Percentiles rank a stretch among this genome's conserved stretches.
Evolutionary conservation across 2,113 vertebrate species (phyloP).

Genomic region (Lophotis ruficrista): DNA sequence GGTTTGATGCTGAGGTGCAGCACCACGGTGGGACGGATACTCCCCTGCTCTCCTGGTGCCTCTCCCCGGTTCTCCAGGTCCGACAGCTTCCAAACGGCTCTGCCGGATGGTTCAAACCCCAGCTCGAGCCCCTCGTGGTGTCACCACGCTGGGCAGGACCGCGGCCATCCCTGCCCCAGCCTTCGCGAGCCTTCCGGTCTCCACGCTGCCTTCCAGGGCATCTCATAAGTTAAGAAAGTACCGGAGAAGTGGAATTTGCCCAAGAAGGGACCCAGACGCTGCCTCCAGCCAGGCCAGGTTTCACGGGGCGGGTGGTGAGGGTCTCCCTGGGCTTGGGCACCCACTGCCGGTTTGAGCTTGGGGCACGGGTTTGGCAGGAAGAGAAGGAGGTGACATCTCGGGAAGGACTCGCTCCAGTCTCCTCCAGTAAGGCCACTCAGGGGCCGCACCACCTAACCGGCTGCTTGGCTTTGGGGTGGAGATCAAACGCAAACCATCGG

Average conservation of each 20-base stretch:
- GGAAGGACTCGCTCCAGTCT: neutral
- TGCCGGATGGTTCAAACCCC: too few relatives aligned
- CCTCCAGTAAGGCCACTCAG: neutral
- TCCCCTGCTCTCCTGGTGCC: neutral
- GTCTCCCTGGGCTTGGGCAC: neutral
- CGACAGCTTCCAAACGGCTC: too few relatives aligned
- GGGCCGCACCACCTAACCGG: accelerated
- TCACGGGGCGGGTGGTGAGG: accelerated
- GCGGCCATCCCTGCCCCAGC: neutral
- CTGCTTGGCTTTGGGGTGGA: neutral
- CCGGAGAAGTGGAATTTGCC: too few relatives aligned
- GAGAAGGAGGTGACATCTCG: neutral
- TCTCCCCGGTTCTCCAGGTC: too few relatives aligned
- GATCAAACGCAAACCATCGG: neutral
- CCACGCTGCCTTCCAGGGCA: too few relatives aligned
- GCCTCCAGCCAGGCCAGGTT: neutral
- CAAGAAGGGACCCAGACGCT: neutral
- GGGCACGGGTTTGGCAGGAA: neutral
- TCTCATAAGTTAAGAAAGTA: too few relatives aligned
- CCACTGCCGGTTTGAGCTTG: neutral
- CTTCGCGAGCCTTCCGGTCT: too few relatives aligned
- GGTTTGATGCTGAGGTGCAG: neutral
- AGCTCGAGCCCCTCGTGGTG: accelerated
- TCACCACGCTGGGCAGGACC: accelerated
- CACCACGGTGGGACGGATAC: accelerated